Base-by-base conservation (phyloP, 2,797 vertebrate species). In the Sphenodon punctatus region DNA sequence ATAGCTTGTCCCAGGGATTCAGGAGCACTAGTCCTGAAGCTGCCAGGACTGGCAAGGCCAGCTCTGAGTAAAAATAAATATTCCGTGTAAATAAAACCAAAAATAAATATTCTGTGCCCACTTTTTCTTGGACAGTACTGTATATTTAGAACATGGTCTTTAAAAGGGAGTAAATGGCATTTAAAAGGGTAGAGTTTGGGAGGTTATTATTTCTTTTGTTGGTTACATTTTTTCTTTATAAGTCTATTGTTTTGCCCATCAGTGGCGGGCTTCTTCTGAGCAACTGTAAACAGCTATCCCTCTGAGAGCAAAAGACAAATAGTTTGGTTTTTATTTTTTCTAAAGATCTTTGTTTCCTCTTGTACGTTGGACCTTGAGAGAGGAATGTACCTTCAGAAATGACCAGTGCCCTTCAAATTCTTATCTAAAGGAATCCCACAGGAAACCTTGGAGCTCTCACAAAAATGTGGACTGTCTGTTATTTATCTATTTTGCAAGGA, bases 381-480 rank as follows among this genome's bases (percentile, higher is more conserved):
- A 42, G 34, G 25, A 85, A 83, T 32, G 11, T 84, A 92, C 88
- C 92, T 91, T 93, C 51, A 10, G 66, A 90, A 92, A 67, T 59
- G 58, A 90, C 59, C 77, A 89, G 67, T 0, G 2, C 80, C 89
- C 88, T 94, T 92, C 91, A 90, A 87, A 90, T 90, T 88, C 78
- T 92, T 94, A 93, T 93, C 93, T 92, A 80, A 92, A 92, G 83
- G 75, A 92, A 93, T 89, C 85, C 87, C 64, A 79, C 58, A 84
- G 72, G 85, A 86, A 93, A 93, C 88, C 92, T 93, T 94, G 94
- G 82, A 93, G 73, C 80, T 84, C 65, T 90, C 84, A 90, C 73
- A 90, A 93, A 89, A 93, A 91, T 84, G 88, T 89, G 55, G 80
- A 68, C 72, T 74, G 78, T 79, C 70, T 91, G 82, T 87, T 88